Base-by-base conservation (phyloP, 2,797 vertebrate species). In the Lepilemur septentrionalis region DNA sequence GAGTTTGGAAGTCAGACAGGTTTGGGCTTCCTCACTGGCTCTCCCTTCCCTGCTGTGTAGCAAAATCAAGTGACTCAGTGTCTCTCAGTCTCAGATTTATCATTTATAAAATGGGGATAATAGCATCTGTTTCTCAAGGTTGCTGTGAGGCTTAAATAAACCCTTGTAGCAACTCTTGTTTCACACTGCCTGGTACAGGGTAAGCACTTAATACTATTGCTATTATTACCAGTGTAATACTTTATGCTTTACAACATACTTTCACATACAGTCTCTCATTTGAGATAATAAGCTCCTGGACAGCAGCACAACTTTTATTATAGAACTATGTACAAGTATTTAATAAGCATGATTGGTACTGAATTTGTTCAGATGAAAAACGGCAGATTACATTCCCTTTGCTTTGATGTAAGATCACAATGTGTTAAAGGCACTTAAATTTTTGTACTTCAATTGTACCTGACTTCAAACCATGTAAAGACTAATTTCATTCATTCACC, bases 201-300 rank as follows among this genome's bases (percentile, higher is more conserved):
- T 69, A 91, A 89, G 70, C 17, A 86, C 82, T 94, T 92, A 76
- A 46, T 73, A 80, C 30, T 69, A 13, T 88, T 88, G 18, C 92
- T 80, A 69, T 92, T 85, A 69, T 57, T 82, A 73, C 48, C 79
- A 72, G 50, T 43, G 35, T 79, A 85, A 18, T 92, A 28, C n/a
- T 94, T 87, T 70, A 43, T 32, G 57, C 67, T 86, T 97, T 76
- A 75, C 32, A 46, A 67, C 87, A 41, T 52, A 46, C 52, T 94
- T 96, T 95, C 65, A 88, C 28, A 50, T 48, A 50, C 14, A 79
- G n/a, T 57, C 55, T 96, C 85, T 88, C 48, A 79, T 96, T 89
- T 95, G 73, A 85, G 75, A 59, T 88, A 70, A 84, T 73, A 82
- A 82, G 63, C 57, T 96, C 50, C 43, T 93, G 52, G 35, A 75